Conservation (phyloP, 2,797 vertebrate genomes). For the Enteromius treurensis region DNA sequence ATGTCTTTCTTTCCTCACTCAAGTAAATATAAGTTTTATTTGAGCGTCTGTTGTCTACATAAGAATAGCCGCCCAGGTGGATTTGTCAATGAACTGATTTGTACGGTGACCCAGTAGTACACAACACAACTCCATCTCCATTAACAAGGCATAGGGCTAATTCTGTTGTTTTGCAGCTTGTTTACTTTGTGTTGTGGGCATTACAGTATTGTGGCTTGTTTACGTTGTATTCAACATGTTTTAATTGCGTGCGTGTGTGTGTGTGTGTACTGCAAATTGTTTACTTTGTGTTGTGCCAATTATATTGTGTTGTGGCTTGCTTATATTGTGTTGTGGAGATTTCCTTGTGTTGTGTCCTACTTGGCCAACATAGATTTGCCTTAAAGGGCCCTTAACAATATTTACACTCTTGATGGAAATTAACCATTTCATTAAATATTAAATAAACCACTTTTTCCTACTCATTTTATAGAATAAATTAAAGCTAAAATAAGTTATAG, state of each 20-base stretch:
- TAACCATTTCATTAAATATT: neutral
- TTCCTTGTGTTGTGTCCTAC: neutral
- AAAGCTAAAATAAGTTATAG: neutral
- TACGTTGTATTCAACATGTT: neutral
- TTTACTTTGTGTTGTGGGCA: neutral
- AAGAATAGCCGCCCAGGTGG: neutral
- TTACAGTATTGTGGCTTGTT: too few relatives aligned
- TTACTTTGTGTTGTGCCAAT: too few relatives aligned
- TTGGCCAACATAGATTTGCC: conserved; percentile 3
- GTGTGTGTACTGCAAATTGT: too few relatives aligned
- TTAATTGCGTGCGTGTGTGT: too few relatives aligned
- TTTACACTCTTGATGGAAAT: conserved; percentile 11
- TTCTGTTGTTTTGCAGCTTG: neutral
- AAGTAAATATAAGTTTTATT: neutral
- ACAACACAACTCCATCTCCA: neutral
- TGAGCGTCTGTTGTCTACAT: neutral
- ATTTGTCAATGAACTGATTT: neutral
- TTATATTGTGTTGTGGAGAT: neutral
- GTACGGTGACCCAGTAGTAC: neutral
- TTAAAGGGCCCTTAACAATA: neutral
- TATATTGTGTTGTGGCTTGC: neutral
- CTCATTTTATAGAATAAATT: neutral
- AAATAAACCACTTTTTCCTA: neutral
- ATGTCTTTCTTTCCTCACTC: neutral
- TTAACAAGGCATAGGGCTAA: neutral